Conservation (phyloP, 2,113 vertebrate species). For the Aptenodytes forsteri region DNA sequence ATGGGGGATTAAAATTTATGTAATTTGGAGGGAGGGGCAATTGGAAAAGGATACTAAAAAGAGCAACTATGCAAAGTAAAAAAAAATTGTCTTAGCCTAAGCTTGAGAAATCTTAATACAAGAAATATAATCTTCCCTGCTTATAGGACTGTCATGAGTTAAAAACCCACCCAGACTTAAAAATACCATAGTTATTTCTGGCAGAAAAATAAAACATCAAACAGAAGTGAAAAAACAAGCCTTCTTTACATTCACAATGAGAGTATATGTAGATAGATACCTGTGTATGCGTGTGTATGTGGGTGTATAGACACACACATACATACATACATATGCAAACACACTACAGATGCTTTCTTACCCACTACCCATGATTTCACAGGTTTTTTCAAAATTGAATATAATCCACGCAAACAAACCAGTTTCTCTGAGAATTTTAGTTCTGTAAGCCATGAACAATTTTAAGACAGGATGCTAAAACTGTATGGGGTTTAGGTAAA, state of each 20-base stretch:
- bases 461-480: not conserved
- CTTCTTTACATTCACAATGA: not conserved
- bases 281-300: fast-evolving
- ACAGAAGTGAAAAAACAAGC: not conserved
- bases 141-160: not conserved
- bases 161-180: not conserved
- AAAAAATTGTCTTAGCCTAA: not conserved
- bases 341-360: not conserved
- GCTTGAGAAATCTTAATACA: not conserved
- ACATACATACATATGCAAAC: not conserved
- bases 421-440: not conserved
- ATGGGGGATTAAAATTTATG: not conserved
- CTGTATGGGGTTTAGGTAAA: not conserved
- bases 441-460: not conserved
- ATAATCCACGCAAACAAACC: not conserved
- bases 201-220: not conserved
- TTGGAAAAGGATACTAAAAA: not conserved
- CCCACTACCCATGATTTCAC: not conserved
- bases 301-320: not conserved
- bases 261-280: not conserved
- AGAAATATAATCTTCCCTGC: not conserved
- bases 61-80: not conserved
- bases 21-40: not conserved
- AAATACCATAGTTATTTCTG: not conserved
- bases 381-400: not conserved